A percentile compares a stretch with the other conserved stretches of the same genome.
Conservation (phyloP, 2,797 vertebrate genomes). For the Eupleurogrammus muticus region DNA sequence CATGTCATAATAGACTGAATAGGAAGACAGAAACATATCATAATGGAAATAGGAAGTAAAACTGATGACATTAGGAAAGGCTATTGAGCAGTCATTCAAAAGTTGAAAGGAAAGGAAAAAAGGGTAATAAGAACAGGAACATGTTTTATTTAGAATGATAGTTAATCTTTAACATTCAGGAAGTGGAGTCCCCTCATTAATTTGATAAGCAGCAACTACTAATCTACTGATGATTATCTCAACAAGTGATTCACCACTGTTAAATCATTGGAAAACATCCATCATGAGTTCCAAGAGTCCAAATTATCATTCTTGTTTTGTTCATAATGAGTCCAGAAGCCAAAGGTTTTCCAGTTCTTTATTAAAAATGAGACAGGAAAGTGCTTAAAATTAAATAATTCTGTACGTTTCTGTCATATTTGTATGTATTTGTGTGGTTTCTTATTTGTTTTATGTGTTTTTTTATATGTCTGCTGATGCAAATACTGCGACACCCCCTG, state of each 20-base stretch:
- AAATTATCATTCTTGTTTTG: not conserved
- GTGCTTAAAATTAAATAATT: too few relatives aligned
- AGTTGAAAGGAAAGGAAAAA: not conserved
- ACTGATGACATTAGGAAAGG: slow-evolving; percentile 1
- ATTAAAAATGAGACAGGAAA: not conserved
- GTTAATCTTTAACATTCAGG: not conserved
- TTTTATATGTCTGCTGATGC: too few relatives aligned
- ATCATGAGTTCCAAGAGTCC: accelerated
- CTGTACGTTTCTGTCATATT: too few relatives aligned
- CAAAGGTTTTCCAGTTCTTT: not conserved
- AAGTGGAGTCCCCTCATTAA: not conserved
- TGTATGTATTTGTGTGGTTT: not conserved
- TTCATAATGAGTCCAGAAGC: not conserved
- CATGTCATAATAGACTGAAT: slow-evolving; percentile 7
- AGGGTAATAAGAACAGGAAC: not conserved
- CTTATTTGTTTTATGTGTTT: not conserved
- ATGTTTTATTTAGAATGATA: too few relatives aligned
- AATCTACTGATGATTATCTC: not conserved
- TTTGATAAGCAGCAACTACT: too few relatives aligned
- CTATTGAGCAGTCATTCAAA: not conserved
- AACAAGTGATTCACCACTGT: not conserved
- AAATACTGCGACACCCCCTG: too few relatives aligned
- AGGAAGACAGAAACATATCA: not conserved
- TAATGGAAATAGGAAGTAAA: not conserved
- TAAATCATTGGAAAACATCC: not conserved